Evolutionary conservation across 1,140 invertebrate species (phyloP), one percentile per base, ranked within the genome.

Genomic region (Calephelis nemesis): DNA sequence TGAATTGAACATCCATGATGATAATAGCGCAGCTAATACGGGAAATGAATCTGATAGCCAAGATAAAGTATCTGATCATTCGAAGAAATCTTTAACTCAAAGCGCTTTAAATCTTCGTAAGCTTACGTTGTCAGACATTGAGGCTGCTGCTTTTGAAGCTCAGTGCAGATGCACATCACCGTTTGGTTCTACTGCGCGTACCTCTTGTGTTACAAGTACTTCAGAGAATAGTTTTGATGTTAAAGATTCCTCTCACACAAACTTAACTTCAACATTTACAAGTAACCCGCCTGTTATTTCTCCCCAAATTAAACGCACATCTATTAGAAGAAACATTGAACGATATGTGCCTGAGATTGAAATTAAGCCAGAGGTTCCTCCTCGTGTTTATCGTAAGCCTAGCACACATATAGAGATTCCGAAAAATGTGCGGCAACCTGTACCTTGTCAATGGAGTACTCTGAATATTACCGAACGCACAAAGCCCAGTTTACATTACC

Each of bases 161-260:
- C 94, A 95, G 72, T 96, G 95, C 82, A 93, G 94, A 65, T 96
- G 95, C 83, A 94, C 94, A 0, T 96, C 95, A 2, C 95, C 95
- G 0, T 95, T 96, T 79, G 94, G 93, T 48, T 95, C 95, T 3
- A 95, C 94, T 0, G 95, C 95, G 3, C 83, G 94, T 52, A 94
- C 94, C 11, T 94, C 93, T 7, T 92, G 92, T 64, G 92, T 93
- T 52, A 90, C 92, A 12, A 93, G 91, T 7, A 93, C 91, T 15
- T 93, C 92, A 3, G 92, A 93, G 73, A 93, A 91, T 69, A 86
- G 90, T 63, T 82, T 92, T 0, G 92, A 92, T 54, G 90, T 91
- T 7, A 82, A 87, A 67, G 92, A 93, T 80, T 87, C 88, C 1
- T 86, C 89, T 7, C 82, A 87, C 54, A 91, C 90, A 5, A 91